These are phyloP conservation scores for Mugil cephalus DNA, from an alignment of 2,113 vertebrate genomes.

Conservation along the genomic window DNA sequence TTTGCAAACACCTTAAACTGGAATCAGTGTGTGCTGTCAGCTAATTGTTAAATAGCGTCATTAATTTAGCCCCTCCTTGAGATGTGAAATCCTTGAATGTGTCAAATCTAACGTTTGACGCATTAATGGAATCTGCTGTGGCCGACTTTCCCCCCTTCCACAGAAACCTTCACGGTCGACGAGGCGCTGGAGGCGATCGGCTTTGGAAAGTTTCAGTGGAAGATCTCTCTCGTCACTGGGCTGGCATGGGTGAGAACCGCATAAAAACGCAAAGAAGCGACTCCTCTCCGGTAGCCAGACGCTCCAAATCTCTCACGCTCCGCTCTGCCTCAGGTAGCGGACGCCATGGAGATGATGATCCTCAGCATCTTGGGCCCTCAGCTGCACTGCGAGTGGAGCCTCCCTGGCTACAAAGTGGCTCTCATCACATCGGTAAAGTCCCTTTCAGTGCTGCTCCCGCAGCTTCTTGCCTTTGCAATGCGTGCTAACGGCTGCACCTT, in stretches of 20 bases:
- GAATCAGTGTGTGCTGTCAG: too few species aligned
- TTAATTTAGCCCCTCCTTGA: too few species aligned
- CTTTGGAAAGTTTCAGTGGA: conserved; percentile 96
- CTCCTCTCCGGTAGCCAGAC: neutral
- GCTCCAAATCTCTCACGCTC: neutral
- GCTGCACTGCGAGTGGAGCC: conserved; percentile 95
- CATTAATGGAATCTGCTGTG: neutral
- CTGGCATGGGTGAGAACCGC: conserved; percentile 91
- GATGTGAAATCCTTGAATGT: too few species aligned
- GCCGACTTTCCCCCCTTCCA: conserved; percentile 17
- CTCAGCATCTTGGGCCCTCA: conserved; percentile 94
- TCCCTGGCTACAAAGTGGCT: conserved; percentile 93
- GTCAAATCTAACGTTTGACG: too few species aligned
- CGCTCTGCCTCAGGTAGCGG: conserved; percentile 86
- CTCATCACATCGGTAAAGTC: conserved; percentile 92
- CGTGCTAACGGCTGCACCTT: neutral
- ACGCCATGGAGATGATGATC: conserved; percentile 99
- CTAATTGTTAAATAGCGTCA: too few species aligned
- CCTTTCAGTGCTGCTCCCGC: neutral
- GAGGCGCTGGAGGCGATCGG: conserved; percentile 94
- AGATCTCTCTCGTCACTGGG: conserved; percentile 91
- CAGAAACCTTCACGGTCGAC: conserved; percentile 95
- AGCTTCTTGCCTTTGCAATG: neutral
- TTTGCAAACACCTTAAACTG: too few species aligned
- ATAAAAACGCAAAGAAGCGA: neutral